These are phyloP conservation scores for Melanostigma gelatinosum DNA, from an alignment of 2,113 vertebrate genomes.

Conservation along the genomic window DNA sequence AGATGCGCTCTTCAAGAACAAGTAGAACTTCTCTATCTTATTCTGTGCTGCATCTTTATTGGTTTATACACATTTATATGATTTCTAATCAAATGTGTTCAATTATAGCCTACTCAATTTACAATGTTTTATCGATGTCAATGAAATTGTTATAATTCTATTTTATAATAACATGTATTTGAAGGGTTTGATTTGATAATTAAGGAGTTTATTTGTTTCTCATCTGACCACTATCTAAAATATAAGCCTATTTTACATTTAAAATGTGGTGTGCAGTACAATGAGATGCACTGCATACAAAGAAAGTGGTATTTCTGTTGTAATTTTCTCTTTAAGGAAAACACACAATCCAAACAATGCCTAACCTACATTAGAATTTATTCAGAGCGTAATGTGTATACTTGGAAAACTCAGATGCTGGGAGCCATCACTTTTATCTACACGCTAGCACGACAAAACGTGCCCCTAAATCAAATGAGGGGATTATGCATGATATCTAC, in stretches of 20 bases:
- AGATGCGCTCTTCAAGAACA: neutral
- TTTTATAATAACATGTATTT: neutral
- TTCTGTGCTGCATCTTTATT: constrained; percentile 6
- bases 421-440: constrained; percentile 55
- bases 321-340: neutral
- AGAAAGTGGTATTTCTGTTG: neutral
- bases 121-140: neutral
- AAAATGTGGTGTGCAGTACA: neutral
- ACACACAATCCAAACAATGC: constrained; percentile 14
- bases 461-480: constrained; percentile 73
- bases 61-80: neutral
- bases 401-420: constrained; percentile 25
- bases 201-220: neutral
- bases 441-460: constrained; percentile 63
- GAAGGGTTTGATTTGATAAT: neutral
- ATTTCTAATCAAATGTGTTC: neutral
- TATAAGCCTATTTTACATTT: neutral
- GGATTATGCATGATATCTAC: constrained; percentile 78
- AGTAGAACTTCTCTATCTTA: neutral
- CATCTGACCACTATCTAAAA: neutral
- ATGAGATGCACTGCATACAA: neutral
- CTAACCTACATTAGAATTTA: constrained; percentile 23
- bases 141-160: neutral
- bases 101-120: neutral
- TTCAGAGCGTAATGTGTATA: constrained; percentile 1